These are phyloP conservation scores for Thera britannica DNA, from an alignment of 2,888 invertebrate species.

Conservation along the genomic window DNA sequence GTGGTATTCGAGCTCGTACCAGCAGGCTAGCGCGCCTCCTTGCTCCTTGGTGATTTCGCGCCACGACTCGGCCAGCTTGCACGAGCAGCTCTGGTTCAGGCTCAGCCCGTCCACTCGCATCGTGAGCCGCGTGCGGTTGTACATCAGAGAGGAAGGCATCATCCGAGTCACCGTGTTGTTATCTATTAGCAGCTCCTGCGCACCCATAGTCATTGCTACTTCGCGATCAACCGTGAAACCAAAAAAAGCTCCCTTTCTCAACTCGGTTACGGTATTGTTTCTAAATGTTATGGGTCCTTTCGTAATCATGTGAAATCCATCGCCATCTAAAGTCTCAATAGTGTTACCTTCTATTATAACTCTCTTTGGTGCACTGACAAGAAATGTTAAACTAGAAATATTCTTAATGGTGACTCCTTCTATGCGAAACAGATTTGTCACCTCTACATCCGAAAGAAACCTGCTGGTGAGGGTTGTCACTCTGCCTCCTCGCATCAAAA, in stretches of 20 bases:
- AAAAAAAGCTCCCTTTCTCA: constrained; percentile 86
- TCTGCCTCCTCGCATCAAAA: constrained; percentile 86
- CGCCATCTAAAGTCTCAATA: constrained; percentile 86
- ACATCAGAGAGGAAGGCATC: constrained; percentile 83
- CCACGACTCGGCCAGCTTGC: constrained; percentile 75
- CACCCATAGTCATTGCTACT: constrained; percentile 68
- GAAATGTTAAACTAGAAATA: constrained; percentile 89
- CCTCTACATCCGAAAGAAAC: constrained; percentile 89
- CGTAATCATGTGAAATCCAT: constrained; percentile 86
- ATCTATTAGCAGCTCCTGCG: constrained; percentile 85
- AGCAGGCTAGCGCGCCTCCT: constrained; percentile 70
- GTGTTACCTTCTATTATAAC: constrained; percentile 86
- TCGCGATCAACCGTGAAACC: constrained; percentile 83
- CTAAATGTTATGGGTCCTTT: constrained; percentile 87
- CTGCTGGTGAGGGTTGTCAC: constrained; percentile 88
- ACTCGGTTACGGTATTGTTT: constrained; percentile 85
- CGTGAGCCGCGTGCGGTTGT: constrained; percentile 83
- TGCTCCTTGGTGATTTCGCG: constrained; percentile 64
- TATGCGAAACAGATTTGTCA: constrained; percentile 87
- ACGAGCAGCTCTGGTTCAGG: constrained; percentile 85
- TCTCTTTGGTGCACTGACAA: constrained; percentile 85
- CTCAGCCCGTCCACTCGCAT: constrained; percentile 85
- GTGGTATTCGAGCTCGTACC: constrained; percentile 71
- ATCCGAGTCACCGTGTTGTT: constrained; percentile 86
- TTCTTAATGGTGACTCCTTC: constrained; percentile 87